Percentiles rank a stretch among this genome's conserved stretches.
Conservation (phyloP, 2,888 invertebrate genomes). For the Euphydryas editha region DNA sequence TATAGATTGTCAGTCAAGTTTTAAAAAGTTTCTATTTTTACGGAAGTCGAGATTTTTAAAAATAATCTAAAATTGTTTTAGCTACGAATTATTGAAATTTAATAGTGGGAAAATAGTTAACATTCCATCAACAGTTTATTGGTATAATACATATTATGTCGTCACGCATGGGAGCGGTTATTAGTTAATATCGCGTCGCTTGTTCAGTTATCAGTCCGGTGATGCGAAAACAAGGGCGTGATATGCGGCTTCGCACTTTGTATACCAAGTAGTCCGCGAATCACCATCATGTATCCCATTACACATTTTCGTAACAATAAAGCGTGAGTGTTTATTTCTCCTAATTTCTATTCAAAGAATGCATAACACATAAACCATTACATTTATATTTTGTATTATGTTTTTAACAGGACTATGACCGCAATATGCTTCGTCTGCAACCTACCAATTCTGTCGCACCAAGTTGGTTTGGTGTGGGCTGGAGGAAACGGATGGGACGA, state of each 20-base stretch:
- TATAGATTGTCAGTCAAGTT: too few relatives aligned
- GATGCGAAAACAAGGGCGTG: conserved; percentile 73
- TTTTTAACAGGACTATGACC: conserved; percentile 92
- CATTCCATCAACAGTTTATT: conserved; percentile 62
- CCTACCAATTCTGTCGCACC: conserved; percentile 96
- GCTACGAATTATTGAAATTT: background rate
- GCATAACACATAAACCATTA: background rate
- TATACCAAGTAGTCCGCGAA: conserved; percentile 51
- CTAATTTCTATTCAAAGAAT: background rate
- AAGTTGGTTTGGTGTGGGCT: conserved; percentile 96
- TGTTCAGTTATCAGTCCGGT: conserved; percentile 73
- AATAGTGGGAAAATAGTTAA: conserved; percentile 21
- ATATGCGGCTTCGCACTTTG: conserved; percentile 65
- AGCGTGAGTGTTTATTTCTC: conserved; percentile 63
- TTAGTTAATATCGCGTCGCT: conserved; percentile 70
- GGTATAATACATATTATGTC: conserved; percentile 61
- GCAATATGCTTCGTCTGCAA: conserved; percentile 98
- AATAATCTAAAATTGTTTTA: too few relatives aligned
- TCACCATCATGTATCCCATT: conserved; percentile 63
- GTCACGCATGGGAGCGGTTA: conserved; percentile 74
- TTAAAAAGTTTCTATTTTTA: too few relatives aligned
- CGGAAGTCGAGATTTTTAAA: too few relatives aligned
- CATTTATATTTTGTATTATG: conserved; percentile 14
- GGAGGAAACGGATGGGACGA: conserved; percentile 98
- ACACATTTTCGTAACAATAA: conserved; percentile 74